Evolutionary conservation across 2,113 vertebrate species (phyloP).

Genomic region (Brienomyrus brachyistius): DNA sequence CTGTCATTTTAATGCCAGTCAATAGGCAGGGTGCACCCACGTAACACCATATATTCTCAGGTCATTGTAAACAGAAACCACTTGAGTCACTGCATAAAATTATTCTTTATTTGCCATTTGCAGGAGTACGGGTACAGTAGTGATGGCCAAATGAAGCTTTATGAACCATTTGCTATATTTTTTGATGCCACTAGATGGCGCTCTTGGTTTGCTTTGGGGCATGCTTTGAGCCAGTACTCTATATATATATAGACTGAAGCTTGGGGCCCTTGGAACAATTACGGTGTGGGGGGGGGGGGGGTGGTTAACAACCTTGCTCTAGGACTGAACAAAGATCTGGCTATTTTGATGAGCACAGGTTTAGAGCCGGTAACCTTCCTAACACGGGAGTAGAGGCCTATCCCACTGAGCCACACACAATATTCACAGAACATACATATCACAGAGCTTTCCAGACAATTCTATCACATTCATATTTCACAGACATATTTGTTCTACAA

Average conservation of each 20-base stretch:
- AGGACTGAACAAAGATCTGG: not conserved
- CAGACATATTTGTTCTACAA: conserved; percentile 51
- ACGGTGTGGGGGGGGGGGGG: too few relatives aligned
- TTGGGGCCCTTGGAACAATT: not conserved
- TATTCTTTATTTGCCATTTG: not conserved
- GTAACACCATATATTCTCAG: not conserved
- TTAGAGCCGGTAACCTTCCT: not conserved
- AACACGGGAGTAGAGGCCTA: not conserved
- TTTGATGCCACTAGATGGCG: too few relatives aligned
- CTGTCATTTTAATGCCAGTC: not conserved
- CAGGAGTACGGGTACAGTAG: not conserved
- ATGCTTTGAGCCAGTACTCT: too few relatives aligned
- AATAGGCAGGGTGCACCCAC: not conserved
- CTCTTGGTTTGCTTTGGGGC: too few relatives aligned
- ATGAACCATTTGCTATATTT: too few relatives aligned
- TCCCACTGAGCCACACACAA: not conserved
- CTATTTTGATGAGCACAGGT: not conserved
- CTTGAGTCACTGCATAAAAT: not conserved
- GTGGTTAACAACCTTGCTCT: not conserved
- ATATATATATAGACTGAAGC: not conserved
- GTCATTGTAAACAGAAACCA: not conserved
- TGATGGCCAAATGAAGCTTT: too few relatives aligned
- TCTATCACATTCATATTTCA: conserved; percentile 53
- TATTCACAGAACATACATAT: not conserved
- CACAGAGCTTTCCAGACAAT: conserved; percentile 52